phyloP scores from a whole-genome alignment of 2,113 vertebrate species.

The Elanus axillaris region DNA sequence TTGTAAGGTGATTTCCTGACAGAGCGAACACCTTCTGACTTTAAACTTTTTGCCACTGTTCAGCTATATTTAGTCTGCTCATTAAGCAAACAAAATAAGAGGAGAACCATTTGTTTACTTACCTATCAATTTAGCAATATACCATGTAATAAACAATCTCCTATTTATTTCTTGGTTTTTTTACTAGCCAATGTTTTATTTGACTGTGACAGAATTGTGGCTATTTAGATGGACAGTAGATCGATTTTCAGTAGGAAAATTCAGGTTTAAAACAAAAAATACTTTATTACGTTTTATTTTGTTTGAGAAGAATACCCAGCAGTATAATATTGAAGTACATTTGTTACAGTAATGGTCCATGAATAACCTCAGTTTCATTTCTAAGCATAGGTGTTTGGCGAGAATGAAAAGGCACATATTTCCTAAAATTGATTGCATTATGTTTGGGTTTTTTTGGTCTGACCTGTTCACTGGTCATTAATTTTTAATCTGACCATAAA shows the following conservation, averaged over 20 bases:
- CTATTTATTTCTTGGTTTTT: not conserved
- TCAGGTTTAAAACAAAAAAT: not conserved
- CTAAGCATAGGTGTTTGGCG: not conserved
- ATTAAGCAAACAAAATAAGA: not conserved
- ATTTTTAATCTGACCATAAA: not conserved
- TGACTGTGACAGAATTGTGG: not conserved
- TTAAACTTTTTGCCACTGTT: not conserved
- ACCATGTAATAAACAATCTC: not conserved
- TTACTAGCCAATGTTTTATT: not conserved
- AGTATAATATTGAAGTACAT: not conserved
- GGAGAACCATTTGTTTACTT: not conserved
- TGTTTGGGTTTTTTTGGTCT: not conserved
- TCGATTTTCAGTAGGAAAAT: not conserved
- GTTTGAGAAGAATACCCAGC: not conserved
- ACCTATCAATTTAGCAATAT: not conserved
- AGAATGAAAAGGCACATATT: not conserved
- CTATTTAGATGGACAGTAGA: not conserved
- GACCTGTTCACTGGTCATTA: not conserved
- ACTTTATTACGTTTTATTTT: not conserved
- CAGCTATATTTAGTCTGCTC: not conserved
- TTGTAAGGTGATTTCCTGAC: slow-evolving; percentile 28
- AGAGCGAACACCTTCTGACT: slow-evolving; percentile 24
- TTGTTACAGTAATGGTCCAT: not conserved
- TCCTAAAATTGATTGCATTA: not conserved
- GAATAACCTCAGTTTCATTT: not conserved